Evolutionary conservation across 2,797 vertebrate genomes (phyloP).

Genomic region (Threskiornis aethiopicus): DNA sequence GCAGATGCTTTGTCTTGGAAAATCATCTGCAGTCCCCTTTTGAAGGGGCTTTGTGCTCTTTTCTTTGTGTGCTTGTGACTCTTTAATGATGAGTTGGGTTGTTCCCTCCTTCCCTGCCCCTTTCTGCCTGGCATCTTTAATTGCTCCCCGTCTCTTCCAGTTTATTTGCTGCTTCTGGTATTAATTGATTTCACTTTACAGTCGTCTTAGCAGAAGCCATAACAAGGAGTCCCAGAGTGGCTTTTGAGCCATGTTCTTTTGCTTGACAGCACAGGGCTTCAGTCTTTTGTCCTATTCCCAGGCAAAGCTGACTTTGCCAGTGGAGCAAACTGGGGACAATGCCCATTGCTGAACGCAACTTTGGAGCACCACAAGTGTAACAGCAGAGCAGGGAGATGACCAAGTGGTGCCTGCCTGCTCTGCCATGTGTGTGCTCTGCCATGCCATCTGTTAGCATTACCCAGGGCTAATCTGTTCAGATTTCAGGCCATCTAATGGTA

Average conservation of each 20-base stretch:
- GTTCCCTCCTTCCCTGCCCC: not conserved
- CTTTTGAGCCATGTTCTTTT: not conserved
- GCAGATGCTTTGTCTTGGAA: not conserved
- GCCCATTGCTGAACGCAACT: not conserved
- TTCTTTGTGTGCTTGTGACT: not conserved
- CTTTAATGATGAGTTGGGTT: not conserved
- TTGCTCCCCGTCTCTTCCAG: not conserved
- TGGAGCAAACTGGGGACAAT: not conserved
- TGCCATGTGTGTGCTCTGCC: not conserved
- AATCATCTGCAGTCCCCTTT: not conserved
- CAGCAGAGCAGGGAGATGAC: conserved; percentile 3
- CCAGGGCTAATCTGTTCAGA: not conserved
- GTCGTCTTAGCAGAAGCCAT: not conserved
- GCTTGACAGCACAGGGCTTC: not conserved
- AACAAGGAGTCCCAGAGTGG: not conserved
- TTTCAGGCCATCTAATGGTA: not conserved
- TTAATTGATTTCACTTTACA: not conserved
- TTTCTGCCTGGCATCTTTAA: not conserved
- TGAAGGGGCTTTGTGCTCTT: not conserved
- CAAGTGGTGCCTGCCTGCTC: not conserved
- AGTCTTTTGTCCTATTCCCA: not conserved
- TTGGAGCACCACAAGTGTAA: not conserved
- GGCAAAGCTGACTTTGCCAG: not conserved
- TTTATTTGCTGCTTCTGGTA: not conserved
- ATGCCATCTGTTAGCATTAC: conserved; percentile 21